Percentiles rank a stretch among this genome's conserved stretches.
Evolutionary conservation across 2,888 invertebrate genomes (phyloP).

Genomic region (Philereme vetulata): DNA sequence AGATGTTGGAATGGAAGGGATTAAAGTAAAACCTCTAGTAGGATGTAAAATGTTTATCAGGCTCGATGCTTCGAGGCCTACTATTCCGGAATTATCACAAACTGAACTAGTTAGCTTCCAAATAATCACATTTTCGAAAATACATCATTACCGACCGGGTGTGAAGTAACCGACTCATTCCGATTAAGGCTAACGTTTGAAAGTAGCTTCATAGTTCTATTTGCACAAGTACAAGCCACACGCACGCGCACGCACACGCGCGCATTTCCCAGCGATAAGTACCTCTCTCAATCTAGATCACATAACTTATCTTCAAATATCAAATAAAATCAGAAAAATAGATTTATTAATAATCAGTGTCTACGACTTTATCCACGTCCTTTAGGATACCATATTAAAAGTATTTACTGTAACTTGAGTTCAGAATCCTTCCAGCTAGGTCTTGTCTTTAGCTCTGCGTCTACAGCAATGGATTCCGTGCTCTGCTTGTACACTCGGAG

Average conservation of each 20-base stretch:
- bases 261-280: background rate
- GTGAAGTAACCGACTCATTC: too few relatives aligned
- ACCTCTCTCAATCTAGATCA: background rate
- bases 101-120: too few relatives aligned
- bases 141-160: too few relatives aligned
- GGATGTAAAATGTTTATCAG: too few relatives aligned
- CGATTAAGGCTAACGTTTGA: too few relatives aligned
- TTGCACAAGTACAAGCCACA: too few relatives aligned
- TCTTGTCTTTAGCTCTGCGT: constrained; percentile 6
- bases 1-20: too few relatives aligned
- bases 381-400: background rate
- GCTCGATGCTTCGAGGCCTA: too few relatives aligned
- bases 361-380: background rate
- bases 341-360: background rate
- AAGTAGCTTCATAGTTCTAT: too few relatives aligned
- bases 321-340: background rate
- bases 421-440: background rate
- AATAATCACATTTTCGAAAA: too few relatives aligned
- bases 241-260: background rate
- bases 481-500: constrained; percentile 15
- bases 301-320: background rate
- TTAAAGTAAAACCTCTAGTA: too few relatives aligned
- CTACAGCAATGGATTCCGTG: constrained; percentile 11
- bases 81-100: too few relatives aligned
- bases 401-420: background rate